Evolutionary conservation across 1,140 invertebrate genomes (phyloP).

Genomic region (Metopolophium dirhodum): DNA sequence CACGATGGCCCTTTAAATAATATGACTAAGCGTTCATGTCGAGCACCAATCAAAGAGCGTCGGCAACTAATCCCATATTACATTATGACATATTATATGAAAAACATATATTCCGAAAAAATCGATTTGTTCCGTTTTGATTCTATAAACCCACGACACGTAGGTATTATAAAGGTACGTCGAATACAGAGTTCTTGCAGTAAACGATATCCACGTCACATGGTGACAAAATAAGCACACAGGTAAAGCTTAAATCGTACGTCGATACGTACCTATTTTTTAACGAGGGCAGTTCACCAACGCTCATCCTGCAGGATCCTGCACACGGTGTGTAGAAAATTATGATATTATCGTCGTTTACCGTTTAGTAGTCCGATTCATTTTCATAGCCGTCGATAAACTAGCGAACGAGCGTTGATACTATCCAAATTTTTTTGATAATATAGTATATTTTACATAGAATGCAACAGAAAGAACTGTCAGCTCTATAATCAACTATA

Average conservation of each 20-base stretch:
- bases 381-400: background rate
- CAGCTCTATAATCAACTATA: background rate
- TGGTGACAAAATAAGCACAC: background rate
- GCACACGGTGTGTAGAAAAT: background rate
- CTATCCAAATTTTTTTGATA: background rate
- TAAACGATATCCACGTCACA: background rate
- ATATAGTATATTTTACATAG: background rate
- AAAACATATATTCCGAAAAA: no score
- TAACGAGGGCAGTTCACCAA: background rate
- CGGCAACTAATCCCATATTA: no score
- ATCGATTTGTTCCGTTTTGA: no score
- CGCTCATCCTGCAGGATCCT: background rate
- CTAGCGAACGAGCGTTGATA: background rate
- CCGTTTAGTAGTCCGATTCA: background rate
- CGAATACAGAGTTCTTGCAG: background rate
- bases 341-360: background rate
- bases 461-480: background rate
- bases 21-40: no score
- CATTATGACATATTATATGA: no score
- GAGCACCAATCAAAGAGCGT: no score
- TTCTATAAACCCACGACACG: background rate
- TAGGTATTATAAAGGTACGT: background rate
- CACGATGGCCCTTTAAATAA: no score
- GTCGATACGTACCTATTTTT: background rate
- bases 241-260: background rate